Evolutionary conservation across 2,888 invertebrate genomes (phyloP).

Genomic region (Oligia strigilis): DNA sequence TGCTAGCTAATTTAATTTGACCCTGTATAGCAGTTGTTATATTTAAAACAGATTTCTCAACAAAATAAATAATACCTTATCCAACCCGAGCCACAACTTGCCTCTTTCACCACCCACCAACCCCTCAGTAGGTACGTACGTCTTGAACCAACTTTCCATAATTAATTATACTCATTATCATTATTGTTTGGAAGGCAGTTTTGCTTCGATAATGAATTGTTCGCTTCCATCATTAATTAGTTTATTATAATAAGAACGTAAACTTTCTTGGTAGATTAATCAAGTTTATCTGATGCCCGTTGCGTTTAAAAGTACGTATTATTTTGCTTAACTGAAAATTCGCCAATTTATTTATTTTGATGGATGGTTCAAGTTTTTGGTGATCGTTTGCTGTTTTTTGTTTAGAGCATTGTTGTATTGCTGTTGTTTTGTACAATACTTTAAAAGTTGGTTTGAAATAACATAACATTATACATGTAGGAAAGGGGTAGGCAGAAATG

Average conservation of each 20-base stretch:
- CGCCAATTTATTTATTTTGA: slow-evolving; percentile 64
- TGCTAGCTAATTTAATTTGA: too few species aligned
- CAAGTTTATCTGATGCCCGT: slow-evolving; percentile 88
- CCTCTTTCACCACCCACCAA: slow-evolving; percentile 67
- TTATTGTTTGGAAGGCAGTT: slow-evolving; percentile 91
- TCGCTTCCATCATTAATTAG: slow-evolving; percentile 90
- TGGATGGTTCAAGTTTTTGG: slow-evolving; percentile 56
- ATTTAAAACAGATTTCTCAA: background rate
- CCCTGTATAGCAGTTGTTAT: too few species aligned
- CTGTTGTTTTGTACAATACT: background rate
- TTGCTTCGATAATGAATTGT: slow-evolving; percentile 91
- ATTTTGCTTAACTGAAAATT: slow-evolving; percentile 64
- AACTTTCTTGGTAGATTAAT: slow-evolving; percentile 88
- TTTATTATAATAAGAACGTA: slow-evolving; percentile 90
- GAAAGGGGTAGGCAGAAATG: background rate
- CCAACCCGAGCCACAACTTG: slow-evolving; percentile 65
- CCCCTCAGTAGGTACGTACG: slow-evolving; percentile 82
- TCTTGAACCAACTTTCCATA: slow-evolving; percentile 90
- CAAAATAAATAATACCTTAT: slow-evolving; percentile 68
- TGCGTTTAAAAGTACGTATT: slow-evolving; percentile 77
- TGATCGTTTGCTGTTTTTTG: slow-evolving; percentile 41
- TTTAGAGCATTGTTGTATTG: background rate
- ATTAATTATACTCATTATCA: slow-evolving; percentile 91
- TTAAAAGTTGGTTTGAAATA: background rate
- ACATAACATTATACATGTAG: too few species aligned